Percentiles rank a stretch among this genome's conserved stretches.
Evolutionary conservation across 2,888 invertebrate genomes (phyloP).

Genomic region (Timandra comae): DNA sequence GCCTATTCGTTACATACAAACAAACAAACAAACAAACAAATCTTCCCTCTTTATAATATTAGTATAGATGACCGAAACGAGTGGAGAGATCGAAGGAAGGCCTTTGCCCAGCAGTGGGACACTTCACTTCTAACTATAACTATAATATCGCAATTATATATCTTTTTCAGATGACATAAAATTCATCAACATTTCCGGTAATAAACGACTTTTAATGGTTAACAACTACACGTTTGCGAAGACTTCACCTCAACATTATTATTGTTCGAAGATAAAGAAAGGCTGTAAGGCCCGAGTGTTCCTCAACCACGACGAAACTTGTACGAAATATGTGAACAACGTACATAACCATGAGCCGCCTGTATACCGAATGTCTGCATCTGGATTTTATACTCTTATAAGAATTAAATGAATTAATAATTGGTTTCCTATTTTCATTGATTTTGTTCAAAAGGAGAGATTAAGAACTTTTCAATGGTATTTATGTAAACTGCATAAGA

Average conservation of each 20-base stretch:
- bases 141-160: too few relatives aligned
- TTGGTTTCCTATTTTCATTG: not conserved
- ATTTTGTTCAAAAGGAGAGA: too few relatives aligned
- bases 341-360: conserved; percentile 40
- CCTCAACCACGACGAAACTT: conserved; percentile 25
- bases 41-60: too few relatives aligned
- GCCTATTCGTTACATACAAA: too few relatives aligned
- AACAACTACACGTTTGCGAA: conserved; percentile 36
- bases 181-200: conserved; percentile 26
- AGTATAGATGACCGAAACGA: too few relatives aligned
- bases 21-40: too few relatives aligned
- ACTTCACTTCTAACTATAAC: too few relatives aligned
- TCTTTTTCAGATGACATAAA: conserved; percentile 23
- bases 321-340: conserved; percentile 21
- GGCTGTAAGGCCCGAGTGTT: conserved; percentile 44
- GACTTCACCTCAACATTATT: conserved; percentile 32
- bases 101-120: too few relatives aligned
- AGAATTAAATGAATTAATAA: conserved; percentile 19
- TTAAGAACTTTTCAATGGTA: too few relatives aligned
- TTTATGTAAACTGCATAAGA: not conserved
- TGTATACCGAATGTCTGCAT: conserved; percentile 17
- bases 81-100: too few relatives aligned
- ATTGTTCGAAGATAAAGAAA: conserved; percentile 40
- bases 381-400: conserved; percentile 29
- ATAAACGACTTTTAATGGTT: conserved; percentile 32